Evolutionary conservation across 2,113 vertebrate species (phyloP).

Genomic region (Erythrolamprus reginae): DNA sequence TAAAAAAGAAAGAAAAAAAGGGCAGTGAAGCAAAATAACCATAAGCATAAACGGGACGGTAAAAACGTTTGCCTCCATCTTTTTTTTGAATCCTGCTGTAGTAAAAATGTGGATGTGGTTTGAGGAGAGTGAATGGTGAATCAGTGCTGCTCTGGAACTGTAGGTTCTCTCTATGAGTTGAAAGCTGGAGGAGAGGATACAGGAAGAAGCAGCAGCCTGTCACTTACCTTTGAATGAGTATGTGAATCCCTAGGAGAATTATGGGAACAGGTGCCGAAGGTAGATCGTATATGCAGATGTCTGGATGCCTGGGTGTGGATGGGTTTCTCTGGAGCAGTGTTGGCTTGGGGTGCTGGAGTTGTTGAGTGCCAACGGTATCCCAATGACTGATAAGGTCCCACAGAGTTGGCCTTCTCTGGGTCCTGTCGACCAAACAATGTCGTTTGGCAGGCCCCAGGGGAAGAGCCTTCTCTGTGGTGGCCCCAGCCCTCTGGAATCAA

Average conservation of each 20-base stretch:
- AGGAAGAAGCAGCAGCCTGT: background rate
- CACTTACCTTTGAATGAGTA: background rate
- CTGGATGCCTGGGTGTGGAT: background rate
- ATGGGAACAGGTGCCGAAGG: background rate
- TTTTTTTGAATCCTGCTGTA: background rate
- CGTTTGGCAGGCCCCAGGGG: no score
- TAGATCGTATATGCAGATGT: background rate
- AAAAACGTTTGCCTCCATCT: background rate
- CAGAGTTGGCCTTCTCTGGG: no score
- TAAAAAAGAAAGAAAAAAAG: no score
- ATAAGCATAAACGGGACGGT: background rate
- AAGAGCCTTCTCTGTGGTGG: no score
- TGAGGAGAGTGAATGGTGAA: background rate
- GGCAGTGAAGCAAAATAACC: background rate
- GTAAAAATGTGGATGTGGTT: background rate
- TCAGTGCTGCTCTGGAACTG: background rate
- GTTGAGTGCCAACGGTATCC: background rate
- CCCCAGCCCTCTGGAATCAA: no score
- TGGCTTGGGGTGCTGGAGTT: background rate
- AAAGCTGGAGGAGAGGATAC: background rate
- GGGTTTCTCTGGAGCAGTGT: background rate
- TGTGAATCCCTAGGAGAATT: background rate
- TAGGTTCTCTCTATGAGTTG: background rate
- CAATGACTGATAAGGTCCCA: no score
- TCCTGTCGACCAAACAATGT: no score